These are phyloP conservation scores for Myotis myotis DNA, from an alignment of 2,797 vertebrate genomes.

Conservation along the genomic window DNA sequence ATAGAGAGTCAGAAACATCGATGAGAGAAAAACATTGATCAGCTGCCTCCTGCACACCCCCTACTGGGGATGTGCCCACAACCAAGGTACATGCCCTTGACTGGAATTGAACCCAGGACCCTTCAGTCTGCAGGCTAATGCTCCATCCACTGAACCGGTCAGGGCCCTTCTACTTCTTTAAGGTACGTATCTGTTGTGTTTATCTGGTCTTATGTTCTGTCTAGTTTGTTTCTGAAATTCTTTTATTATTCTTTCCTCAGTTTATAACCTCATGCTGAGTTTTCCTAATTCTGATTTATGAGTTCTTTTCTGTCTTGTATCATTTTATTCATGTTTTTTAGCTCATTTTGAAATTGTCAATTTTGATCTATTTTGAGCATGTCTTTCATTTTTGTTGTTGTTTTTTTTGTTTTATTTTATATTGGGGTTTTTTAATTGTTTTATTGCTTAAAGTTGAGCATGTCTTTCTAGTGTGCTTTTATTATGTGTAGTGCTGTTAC, in stretches of 20 bases:
- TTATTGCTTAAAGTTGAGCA: not conserved
- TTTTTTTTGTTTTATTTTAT: too few relatives aligned
- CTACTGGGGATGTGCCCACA: too few relatives aligned
- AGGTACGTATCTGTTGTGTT: not conserved
- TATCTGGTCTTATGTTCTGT: not conserved
- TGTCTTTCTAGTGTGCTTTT: not conserved
- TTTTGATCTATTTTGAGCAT: not conserved
- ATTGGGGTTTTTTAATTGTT: too few relatives aligned
- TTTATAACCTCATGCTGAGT: not conserved
- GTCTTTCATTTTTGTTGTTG: not conserved
- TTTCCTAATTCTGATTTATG: not conserved
- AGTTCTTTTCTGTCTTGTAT: not conserved
- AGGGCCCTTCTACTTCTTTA: not conserved
- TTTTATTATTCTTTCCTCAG: conserved; percentile 24
- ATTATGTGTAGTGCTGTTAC: not conserved
- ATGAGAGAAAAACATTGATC: too few relatives aligned
- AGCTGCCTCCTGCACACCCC: too few relatives aligned
- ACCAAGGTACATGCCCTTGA: too few relatives aligned
- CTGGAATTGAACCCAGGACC: too few relatives aligned
- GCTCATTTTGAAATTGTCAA: not conserved
- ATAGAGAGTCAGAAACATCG: too few relatives aligned
- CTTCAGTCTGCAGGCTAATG: too few relatives aligned
- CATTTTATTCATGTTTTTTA: not conserved
- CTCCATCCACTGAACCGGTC: too few relatives aligned
- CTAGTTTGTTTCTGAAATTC: conserved; percentile 24